Percentiles rank a stretch among this genome's conserved stretches.
Conservation (phyloP, 2,888 invertebrate species). For the Ditylenchus weischeri region DNA sequence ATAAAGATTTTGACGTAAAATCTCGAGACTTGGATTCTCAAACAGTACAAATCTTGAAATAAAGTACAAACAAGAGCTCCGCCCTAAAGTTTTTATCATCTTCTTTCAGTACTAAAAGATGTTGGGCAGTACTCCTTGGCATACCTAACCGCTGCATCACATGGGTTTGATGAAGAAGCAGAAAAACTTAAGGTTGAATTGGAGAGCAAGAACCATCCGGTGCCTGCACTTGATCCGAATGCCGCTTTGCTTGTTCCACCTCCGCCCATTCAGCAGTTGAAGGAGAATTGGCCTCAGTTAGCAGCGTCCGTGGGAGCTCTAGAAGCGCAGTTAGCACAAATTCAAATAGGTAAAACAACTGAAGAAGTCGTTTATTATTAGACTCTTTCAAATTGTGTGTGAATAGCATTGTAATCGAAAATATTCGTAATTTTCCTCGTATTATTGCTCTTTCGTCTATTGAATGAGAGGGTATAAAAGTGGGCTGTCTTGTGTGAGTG, state of each 20-base stretch:
- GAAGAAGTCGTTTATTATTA: too few relatives aligned
- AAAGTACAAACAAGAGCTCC: too few relatives aligned
- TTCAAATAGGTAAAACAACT: constrained; percentile 10
- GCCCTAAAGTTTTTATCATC: neutral
- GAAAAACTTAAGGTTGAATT: constrained; percentile 65
- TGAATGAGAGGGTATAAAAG: too few relatives aligned
- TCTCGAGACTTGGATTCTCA: too few relatives aligned
- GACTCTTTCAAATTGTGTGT: too few relatives aligned
- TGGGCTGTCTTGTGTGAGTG: too few relatives aligned
- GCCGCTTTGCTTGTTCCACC: constrained; percentile 78
- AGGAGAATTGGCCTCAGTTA: constrained; percentile 92
- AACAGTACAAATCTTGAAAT: too few relatives aligned
- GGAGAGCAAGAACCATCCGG: constrained; percentile 43
- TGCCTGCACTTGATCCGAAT: constrained; percentile 74
- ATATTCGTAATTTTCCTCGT: too few relatives aligned
- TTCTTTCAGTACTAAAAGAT: constrained; percentile 68
- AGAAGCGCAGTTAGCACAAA: constrained; percentile 52
- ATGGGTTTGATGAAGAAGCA: constrained; percentile 79
- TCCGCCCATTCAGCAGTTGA: constrained; percentile 81
- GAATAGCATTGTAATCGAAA: too few relatives aligned
- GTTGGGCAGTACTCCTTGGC: constrained; percentile 68
- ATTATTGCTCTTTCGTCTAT: too few relatives aligned
- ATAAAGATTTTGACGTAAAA: too few relatives aligned
- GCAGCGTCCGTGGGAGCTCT: constrained; percentile 71
- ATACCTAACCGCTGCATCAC: constrained; percentile 88